Evolutionary conservation across 2,797 vertebrate species (phyloP).

Genomic region (Arremon brunneinucha): DNA sequence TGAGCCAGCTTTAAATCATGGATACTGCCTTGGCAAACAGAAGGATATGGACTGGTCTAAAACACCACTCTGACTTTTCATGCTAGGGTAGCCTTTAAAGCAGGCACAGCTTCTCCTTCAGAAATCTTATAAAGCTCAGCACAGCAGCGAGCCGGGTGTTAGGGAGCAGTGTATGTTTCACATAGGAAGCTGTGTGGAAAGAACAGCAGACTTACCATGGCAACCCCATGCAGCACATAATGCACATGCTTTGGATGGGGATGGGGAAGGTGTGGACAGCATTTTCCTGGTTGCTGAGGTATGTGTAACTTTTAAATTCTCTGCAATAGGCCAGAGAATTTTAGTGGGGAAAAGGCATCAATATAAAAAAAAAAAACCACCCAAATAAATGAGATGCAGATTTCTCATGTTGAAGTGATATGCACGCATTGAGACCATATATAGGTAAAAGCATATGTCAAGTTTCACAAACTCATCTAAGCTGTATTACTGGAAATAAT

Average conservation of each 20-base stretch:
- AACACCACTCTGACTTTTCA: background rate
- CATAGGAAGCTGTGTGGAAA: background rate
- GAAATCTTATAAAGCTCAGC: background rate
- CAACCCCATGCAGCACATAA: background rate
- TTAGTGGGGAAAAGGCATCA: background rate
- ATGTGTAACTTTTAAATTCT: background rate
- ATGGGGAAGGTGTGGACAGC: background rate
- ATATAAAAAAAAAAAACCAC: background rate
- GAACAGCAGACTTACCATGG: background rate
- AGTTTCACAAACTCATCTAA: background rate
- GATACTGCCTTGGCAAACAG: background rate
- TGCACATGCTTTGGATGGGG: background rate
- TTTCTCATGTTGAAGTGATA: slow-evolving; percentile 16
- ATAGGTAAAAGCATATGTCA: slow-evolving; percentile 52
- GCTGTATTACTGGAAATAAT: slow-evolving; percentile 36
- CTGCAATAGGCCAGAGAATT: background rate
- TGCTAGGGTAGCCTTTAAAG: background rate
- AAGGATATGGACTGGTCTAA: background rate
- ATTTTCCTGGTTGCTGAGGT: background rate
- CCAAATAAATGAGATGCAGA: slow-evolving; percentile 30
- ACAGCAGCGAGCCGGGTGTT: background rate
- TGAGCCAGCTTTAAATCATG: background rate
- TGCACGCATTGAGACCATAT: background rate
- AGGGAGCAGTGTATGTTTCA: background rate
- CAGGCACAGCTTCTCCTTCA: background rate